Evolutionary conservation across 2,888 invertebrate genomes (phyloP).

Genomic region (Unio delphinus): DNA sequence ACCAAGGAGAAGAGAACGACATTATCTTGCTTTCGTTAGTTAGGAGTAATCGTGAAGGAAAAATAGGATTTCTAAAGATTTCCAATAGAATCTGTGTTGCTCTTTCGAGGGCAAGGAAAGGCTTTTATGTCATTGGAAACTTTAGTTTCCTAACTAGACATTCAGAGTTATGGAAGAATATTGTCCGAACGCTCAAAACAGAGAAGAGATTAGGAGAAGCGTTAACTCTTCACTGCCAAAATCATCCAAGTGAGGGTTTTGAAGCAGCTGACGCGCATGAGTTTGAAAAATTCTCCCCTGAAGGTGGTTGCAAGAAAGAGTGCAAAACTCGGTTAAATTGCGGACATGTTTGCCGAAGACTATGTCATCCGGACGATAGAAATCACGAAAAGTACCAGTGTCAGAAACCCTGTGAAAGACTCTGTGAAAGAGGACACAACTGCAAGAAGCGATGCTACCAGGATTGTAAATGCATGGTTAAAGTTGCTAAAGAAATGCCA

Average conservation of each 20-base stretch:
- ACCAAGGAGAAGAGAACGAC: conserved; percentile 70
- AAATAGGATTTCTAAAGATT: conserved; percentile 61
- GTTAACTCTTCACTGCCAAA: conserved; percentile 48
- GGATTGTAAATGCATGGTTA: conserved; percentile 38
- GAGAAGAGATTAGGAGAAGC: conserved; percentile 25
- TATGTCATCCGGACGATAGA: conserved; percentile 45
- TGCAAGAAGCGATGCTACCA: conserved; percentile 73
- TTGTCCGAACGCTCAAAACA: conserved; percentile 32
- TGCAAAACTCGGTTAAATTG: conserved; percentile 48
- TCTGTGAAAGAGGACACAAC: conserved; percentile 11
- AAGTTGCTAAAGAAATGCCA: conserved; percentile 34
- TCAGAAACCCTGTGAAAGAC: conserved; percentile 30
- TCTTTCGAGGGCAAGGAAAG: conserved; percentile 66
- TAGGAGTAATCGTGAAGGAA: conserved; percentile 61
- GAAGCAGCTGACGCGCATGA: conserved; percentile 19
- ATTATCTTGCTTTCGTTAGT: conserved; percentile 69
- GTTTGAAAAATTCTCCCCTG: conserved; percentile 34
- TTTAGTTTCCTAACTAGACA: conserved; percentile 30
- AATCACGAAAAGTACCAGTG: conserved; percentile 73
- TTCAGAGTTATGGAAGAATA: conserved; percentile 33
- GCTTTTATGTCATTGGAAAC: conserved; percentile 66
- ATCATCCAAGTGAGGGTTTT: conserved; percentile 42
- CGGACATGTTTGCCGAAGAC: conserved; percentile 52
- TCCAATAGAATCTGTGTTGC: conserved; percentile 67
- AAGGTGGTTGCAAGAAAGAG: conserved; percentile 46